Conservation (phyloP, 2,113 vertebrate genomes). For the Lipophrys pholis region DNA sequence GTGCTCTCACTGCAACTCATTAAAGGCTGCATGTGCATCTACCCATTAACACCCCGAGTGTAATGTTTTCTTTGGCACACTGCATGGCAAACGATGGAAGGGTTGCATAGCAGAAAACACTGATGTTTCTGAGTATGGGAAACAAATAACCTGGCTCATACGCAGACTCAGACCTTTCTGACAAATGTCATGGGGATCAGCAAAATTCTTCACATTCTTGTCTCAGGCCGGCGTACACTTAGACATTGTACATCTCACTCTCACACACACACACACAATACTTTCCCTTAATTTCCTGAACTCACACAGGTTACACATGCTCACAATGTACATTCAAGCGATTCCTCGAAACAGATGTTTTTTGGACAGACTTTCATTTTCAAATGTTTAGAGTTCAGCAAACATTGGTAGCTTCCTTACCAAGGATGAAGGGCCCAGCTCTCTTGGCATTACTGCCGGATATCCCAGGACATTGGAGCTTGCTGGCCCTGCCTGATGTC, state of each 20-base stretch:
- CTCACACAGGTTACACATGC: neutral
- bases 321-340: neutral
- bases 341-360: neutral
- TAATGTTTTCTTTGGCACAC: slow-evolving; percentile 65
- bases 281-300: slow-evolving; percentile 3
- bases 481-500: slow-evolving; percentile 89
- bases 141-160: slow-evolving; percentile 23
- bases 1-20: slow-evolving; percentile 64
- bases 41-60: slow-evolving; percentile 63
- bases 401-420: slow-evolving; percentile 77
- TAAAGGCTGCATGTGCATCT: slow-evolving; percentile 40
- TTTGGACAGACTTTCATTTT: neutral
- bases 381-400: slow-evolving; percentile 4
- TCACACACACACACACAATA: slow-evolving; percentile 14
- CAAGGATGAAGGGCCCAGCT: slow-evolving; percentile 96
- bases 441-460: slow-evolving; percentile 95
- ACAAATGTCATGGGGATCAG: slow-evolving; percentile 57
- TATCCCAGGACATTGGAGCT: slow-evolving; percentile 93
- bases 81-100: slow-evolving; percentile 44
- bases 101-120: slow-evolving; percentile 17
- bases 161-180: slow-evolving; percentile 51
- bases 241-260: slow-evolving; percentile 24
- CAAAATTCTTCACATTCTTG: slow-evolving; percentile 80
- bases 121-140: neutral
- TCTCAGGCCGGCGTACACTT: slow-evolving; percentile 48